phyloP scores from a whole-genome alignment of 2,113 vertebrate genomes.

The human region GRCh38 chr6:80794501-80795000 shows the following conservation, averaged over 20 bases:
- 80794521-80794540: neutral
- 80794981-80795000: too few species aligned
- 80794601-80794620: neutral
- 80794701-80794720: neutral
- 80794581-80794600: neutral
- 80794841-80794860: too few species aligned
- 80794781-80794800: neutral
- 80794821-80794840: too few species aligned
- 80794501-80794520: neutral
- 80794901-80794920: too few species aligned
- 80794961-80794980: too few species aligned
- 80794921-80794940: too few species aligned
- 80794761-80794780: neutral
- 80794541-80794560: neutral
- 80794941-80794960: too few species aligned
- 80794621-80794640: neutral
- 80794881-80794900: too few species aligned
- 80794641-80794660: neutral
- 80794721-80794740: neutral
- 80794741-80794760: neutral
- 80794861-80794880: too few species aligned
- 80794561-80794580: neutral
- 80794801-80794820: neutral
- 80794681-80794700: neutral
- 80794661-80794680: neutral